Conservation (phyloP, 2,888 invertebrate species). For the Polydrusus cervinus region DNA sequence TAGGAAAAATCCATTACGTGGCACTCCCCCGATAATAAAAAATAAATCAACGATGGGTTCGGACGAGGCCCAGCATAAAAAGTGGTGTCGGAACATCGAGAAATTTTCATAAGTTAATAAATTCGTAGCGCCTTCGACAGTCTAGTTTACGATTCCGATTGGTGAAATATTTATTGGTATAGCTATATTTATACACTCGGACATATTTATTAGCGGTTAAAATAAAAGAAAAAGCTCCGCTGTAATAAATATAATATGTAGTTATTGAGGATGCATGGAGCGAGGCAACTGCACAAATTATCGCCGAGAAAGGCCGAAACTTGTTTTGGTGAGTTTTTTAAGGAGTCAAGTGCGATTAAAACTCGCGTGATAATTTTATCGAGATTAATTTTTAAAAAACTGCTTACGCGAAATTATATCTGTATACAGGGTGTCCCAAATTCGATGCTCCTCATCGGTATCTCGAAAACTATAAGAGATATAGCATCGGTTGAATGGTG, state of each 20-base stretch:
- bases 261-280: slow-evolving; percentile 55
- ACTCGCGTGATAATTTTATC: too few species aligned
- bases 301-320: slow-evolving; percentile 28
- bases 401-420: too few species aligned
- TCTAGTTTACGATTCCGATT: slow-evolving; percentile 57
- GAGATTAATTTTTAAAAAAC: too few species aligned
- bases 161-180: slow-evolving; percentile 69
- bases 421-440: too few species aligned
- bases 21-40: slow-evolving; percentile 35
- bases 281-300: slow-evolving; percentile 54
- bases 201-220: slow-evolving; percentile 71
- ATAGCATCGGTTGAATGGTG: too few species aligned
- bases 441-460: too few species aligned
- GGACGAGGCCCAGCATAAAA: slow-evolving; percentile 36
- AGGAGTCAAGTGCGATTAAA: not conserved
- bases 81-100: slow-evolving; percentile 53
- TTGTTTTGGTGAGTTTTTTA: slow-evolving; percentile 23
- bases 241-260: slow-evolving; percentile 55
- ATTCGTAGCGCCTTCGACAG: slow-evolving; percentile 55
- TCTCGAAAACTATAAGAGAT: too few species aligned
- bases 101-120: slow-evolving; percentile 58
- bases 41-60: slow-evolving; percentile 39
- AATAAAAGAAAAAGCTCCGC: slow-evolving; percentile 67
- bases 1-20: slow-evolving; percentile 20
- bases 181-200: slow-evolving; percentile 66